These are phyloP conservation scores for Branchipolynoe longqiensis DNA, from an alignment of 2,888 invertebrate genomes.

Conservation along the genomic window DNA sequence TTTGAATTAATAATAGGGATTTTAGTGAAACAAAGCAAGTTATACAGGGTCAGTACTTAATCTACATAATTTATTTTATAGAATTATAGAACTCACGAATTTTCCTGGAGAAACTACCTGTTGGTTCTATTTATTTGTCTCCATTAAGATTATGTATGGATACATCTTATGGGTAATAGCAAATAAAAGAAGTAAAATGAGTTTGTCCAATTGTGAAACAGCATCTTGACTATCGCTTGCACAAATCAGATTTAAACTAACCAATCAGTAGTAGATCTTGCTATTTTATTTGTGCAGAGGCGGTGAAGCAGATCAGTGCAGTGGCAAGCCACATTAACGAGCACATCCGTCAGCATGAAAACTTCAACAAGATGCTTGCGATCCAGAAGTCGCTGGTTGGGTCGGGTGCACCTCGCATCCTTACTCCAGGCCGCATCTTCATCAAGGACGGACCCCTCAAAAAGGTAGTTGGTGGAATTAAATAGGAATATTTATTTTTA, in stretches of 20 bases:
- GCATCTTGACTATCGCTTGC: no score
- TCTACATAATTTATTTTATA: no score
- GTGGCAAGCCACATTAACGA: constrained; percentile 88
- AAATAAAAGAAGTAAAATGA: no score
- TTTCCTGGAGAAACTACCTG: no score
- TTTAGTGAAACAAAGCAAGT: not conserved
- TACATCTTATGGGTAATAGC: no score
- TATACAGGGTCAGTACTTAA: not conserved
- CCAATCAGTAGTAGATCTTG: not conserved
- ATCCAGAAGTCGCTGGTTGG: constrained; percentile 86
- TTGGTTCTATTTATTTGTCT: no score
- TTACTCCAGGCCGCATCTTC: constrained; percentile 87
- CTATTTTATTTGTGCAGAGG: constrained; percentile 85
- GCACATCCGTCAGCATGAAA: constrained; percentile 88
- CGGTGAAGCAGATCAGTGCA: constrained; percentile 86
- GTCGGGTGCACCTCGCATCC: constrained; percentile 85
- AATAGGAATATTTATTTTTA: no score
- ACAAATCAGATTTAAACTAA: no score
- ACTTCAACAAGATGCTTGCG: constrained; percentile 86
- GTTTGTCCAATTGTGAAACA: no score
- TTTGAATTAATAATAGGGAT: not conserved
- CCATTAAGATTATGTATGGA: no score
- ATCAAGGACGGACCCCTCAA: constrained; percentile 85
- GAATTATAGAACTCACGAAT: no score
- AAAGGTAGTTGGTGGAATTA: constrained; percentile 79